phyloP scores from a whole-genome alignment of 2,113 vertebrate genomes.

The Kryptolebias marmoratus region DNA sequence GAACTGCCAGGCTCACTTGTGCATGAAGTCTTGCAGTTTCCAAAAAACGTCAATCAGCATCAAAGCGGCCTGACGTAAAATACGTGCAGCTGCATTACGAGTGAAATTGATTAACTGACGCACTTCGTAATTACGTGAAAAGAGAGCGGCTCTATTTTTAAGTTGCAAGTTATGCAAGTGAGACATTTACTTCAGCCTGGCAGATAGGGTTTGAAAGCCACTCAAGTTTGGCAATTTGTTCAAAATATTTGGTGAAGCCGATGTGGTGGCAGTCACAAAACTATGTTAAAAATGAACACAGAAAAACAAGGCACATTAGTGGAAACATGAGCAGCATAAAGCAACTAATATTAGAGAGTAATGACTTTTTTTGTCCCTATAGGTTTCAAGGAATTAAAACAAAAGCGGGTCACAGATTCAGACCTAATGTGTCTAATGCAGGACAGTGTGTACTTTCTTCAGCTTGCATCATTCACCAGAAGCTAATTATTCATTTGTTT shows the following conservation, averaged over 20 bases:
- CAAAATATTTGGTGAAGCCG: not conserved
- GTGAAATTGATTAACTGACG: conserved; percentile 41
- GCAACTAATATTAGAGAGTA: not conserved
- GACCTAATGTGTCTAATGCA: too few relatives aligned
- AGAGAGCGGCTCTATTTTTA: conserved; percentile 7
- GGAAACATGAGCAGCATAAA: not conserved
- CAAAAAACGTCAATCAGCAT: conserved; percentile 41
- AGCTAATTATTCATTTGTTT: too few relatives aligned
- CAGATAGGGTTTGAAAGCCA: not conserved
- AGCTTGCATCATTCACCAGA: too few relatives aligned
- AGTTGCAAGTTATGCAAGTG: not conserved
- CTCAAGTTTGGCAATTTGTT: not conserved
- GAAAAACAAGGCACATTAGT: not conserved
- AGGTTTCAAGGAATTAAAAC: too few relatives aligned
- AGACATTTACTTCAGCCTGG: conserved; percentile 21
- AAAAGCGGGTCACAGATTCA: too few relatives aligned
- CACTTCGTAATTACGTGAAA: conserved; percentile 41
- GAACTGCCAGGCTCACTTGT: conserved; percentile 29
- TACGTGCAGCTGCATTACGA: conserved; percentile 27
- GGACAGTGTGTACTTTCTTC: too few relatives aligned
- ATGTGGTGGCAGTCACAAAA: not conserved
- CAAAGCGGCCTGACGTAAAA: conserved; percentile 47
- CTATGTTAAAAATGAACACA: not conserved
- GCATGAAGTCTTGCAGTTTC: conserved; percentile 17
- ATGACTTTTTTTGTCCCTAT: too few relatives aligned